These are phyloP conservation scores for Galaxias olidus DNA, from an alignment of 2,797 vertebrate species.

Conservation along the genomic window DNA sequence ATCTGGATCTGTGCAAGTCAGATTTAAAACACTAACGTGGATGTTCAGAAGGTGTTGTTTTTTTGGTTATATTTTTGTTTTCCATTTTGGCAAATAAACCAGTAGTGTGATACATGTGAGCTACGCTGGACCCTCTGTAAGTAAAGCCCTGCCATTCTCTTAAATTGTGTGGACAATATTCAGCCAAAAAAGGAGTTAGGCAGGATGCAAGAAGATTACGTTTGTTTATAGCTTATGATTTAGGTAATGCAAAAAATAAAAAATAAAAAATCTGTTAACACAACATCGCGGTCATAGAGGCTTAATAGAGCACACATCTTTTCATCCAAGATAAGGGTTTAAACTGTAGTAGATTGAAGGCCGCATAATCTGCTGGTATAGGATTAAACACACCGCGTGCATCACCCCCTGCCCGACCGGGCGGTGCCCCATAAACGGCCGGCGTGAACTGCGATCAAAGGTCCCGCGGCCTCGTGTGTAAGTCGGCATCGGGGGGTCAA, in stretches of 20 bases:
- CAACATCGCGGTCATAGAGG: background rate
- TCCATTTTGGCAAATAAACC: no score
- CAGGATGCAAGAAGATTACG: background rate
- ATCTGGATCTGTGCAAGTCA: background rate
- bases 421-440: background rate
- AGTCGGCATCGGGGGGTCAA: no score
- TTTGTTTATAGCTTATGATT: background rate
- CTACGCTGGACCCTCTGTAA: no score
- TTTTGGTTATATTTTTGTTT: no score
- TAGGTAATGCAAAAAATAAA: background rate
- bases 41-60: background rate
- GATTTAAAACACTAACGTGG: background rate
- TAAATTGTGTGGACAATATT: no score
- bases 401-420: background rate
- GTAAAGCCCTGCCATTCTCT: no score
- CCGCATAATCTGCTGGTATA: background rate
- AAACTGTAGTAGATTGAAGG: background rate
- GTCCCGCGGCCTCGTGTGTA: no score
- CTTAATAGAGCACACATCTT: background rate
- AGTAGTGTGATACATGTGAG: conserved; percentile 10
- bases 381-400: background rate
- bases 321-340: background rate
- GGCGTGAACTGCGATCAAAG: background rate
- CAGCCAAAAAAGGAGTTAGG: no score
- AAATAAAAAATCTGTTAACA: background rate